Evolutionary conservation across 2,888 invertebrate species (phyloP).

Genomic region (Gerris lacustris): DNA sequence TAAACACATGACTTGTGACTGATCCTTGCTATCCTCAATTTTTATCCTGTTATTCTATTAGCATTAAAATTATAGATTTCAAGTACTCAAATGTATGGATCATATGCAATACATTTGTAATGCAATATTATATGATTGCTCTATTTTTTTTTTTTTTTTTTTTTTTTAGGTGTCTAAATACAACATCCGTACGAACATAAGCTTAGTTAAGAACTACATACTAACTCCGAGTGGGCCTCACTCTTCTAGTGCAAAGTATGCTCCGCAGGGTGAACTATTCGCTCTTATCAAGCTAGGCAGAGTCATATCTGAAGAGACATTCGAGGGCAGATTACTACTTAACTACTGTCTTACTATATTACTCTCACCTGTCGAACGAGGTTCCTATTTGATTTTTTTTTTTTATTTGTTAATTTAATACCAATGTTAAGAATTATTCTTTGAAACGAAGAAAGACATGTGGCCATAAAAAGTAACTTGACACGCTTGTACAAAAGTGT

Average conservation of each 20-base stretch:
- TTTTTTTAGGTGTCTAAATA: conserved; percentile 46
- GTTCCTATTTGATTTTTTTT: conserved; percentile 12
- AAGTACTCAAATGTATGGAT: no score
- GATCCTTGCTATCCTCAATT: no score
- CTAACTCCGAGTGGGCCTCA: conserved; percentile 55
- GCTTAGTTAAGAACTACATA: conserved; percentile 53
- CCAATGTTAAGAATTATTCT: not conserved
- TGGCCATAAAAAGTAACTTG: no score
- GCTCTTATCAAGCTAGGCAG: conserved; percentile 57
- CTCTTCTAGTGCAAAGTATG: conserved; percentile 61
- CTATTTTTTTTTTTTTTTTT: not conserved
- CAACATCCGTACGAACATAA: conserved; percentile 51
- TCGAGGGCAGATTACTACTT: conserved; percentile 63
- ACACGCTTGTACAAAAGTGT: no score
- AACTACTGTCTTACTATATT: conserved; percentile 62
- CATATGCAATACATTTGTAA: no score
- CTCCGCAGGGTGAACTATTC: conserved; percentile 61
- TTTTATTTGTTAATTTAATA: not conserved
- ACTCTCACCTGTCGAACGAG: conserved; percentile 38
- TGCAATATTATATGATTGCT: no score
- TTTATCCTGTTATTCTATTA: no score
- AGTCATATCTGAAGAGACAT: conserved; percentile 68
- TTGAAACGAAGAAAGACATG: not conserved
- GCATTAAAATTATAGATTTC: no score
- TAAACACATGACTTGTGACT: no score